Conservation (phyloP, 1,140 invertebrate genomes). For the honey bee (Apis mellifera) region DNA sequence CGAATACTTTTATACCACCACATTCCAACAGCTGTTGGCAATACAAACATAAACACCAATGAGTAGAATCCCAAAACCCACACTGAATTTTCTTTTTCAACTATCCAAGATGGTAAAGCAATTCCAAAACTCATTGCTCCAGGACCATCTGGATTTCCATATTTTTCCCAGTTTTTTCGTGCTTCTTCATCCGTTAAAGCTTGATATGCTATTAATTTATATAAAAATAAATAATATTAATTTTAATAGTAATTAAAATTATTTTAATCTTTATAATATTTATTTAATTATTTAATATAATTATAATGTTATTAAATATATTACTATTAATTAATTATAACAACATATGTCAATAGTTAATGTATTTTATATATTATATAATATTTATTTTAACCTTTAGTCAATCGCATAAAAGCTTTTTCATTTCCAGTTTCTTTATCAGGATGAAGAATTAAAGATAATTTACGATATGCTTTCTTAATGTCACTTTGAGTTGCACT, state of each 20-base stretch:
- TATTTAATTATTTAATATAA: neutral
- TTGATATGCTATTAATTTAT: constrained; percentile 82
- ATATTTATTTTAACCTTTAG: constrained; percentile 90
- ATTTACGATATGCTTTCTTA: constrained; percentile 96
- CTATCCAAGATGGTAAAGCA: constrained; percentile 99
- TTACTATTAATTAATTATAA: no score
- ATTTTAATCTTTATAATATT: constrained; percentile 11
- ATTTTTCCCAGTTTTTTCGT: constrained; percentile 98
- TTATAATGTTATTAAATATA: neutral
- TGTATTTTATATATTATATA: neutral
- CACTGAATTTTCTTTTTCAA: constrained; percentile 99
- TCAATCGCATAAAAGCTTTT: constrained; percentile 98
- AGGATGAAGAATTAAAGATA: constrained; percentile 97
- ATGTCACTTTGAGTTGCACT: constrained; percentile 93
- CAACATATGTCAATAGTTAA: no score
- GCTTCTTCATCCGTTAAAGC: constrained; percentile 98
- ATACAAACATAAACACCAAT: constrained; percentile 97
- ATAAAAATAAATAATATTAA: constrained; percentile 48
- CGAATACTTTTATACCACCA: constrained; percentile 99
- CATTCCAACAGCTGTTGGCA: constrained; percentile 96
- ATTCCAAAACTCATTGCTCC: constrained; percentile 99
- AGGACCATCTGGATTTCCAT: constrained; percentile 99
- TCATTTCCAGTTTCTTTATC: constrained; percentile 99
- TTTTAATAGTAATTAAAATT: constrained; percentile 10
- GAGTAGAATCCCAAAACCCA: constrained; percentile 98